Conservation (phyloP, 1,140 invertebrate species). For the Wasmannia auropunctata region DNA sequence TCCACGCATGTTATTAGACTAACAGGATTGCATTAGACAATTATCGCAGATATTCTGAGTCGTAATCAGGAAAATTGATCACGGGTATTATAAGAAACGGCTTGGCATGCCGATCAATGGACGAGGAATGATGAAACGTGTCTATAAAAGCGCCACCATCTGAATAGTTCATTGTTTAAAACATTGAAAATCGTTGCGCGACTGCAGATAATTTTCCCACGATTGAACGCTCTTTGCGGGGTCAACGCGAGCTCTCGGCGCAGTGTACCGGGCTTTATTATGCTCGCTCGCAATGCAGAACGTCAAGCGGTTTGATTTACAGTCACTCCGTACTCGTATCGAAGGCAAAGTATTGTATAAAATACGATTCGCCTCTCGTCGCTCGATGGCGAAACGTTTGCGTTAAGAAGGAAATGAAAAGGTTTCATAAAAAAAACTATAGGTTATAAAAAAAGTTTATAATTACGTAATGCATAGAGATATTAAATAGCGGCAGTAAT, state of each 20-base stretch:
- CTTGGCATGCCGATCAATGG: slow-evolving; percentile 3
- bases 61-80: background rate
- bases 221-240: slow-evolving; percentile 46
- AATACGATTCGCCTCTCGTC: slow-evolving; percentile 29
- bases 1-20: background rate
- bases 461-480: background rate
- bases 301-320: slow-evolving; percentile 51
- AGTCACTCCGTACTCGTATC: slow-evolving; percentile 24
- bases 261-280: slow-evolving; percentile 27
- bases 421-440: background rate
- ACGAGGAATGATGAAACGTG: background rate
- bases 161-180: slow-evolving; percentile 44
- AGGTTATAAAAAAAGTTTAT: background rate
- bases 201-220: slow-evolving; percentile 46
- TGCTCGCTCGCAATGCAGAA: slow-evolving; percentile 25
- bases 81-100: background rate
- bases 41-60: background rate
- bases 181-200: slow-evolving; percentile 21
- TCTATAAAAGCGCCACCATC: background rate
- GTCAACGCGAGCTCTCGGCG: slow-evolving; percentile 38
- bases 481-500: background rate
- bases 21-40: background rate
- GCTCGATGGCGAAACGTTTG: slow-evolving; percentile 20
- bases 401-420: background rate
- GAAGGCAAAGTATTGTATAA: slow-evolving; percentile 39